Evolutionary conservation across 2,113 vertebrate genomes (phyloP), one percentile per base, ranked within the genome.

Genomic region (Todiramphus chloris): DNA sequence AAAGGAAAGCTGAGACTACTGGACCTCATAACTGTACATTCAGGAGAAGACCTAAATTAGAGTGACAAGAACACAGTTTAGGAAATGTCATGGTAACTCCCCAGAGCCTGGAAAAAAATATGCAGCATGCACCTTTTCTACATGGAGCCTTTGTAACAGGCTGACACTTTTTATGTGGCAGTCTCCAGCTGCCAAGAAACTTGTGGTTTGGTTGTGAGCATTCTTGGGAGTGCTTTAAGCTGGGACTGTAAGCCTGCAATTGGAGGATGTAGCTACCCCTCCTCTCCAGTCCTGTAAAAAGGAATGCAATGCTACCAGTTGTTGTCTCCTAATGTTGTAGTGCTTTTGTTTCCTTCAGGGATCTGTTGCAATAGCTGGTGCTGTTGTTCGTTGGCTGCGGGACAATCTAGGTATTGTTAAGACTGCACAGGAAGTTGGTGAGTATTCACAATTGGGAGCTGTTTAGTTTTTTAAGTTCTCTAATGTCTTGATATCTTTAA

Each of bases 321-420:
- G 8, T 44, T 82, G 58, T 46, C 48, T 70, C 44, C 60, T 95
- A 62, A 93, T 16, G 51, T 7, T 60, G 18, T 25, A 31, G 51
- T 91, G 62, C 35, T 74, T 70, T 94, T 93, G 23, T 96, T 48
- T 73, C 67, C 48, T 75, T 51, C 95, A 99, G 99, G 99, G 99
- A 41, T 99, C 99, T 5, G 99, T 99, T 87, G 99, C 99, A 75
- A 99, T 99, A 86, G 99, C 99, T 19, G 99, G 99, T 64, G 99
- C 99, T 37, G 98, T 99, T 93, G 98, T 99, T 35, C 98, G 98
- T 67, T 99, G 99, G 99, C 97, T 99, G 88, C 98, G 98, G 95
- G 99, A 99, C 97, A 99, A 99, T 96, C 98, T 99, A 96, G 99
- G 99, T 93, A 99, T 99, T 13, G 97, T 99, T 69, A 94, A 98